Evolutionary conservation across 2,113 vertebrate species (phyloP), one percentile per base, ranked within the genome.

Genomic region (Ammodytes dubius): DNA sequence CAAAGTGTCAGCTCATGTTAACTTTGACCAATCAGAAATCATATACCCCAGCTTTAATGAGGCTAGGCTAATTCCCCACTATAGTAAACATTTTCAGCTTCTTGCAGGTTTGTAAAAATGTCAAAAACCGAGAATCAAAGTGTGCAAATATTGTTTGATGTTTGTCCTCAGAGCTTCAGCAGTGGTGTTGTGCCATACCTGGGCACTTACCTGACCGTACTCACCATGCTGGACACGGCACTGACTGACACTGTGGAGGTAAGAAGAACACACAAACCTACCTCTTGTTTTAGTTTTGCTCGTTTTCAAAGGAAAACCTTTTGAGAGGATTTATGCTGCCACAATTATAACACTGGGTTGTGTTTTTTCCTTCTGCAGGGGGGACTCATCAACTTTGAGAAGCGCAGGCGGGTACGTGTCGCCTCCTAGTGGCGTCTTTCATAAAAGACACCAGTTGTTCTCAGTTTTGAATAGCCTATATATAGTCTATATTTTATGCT

Each of bases 181-280:
- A 90, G 90, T 2, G 96, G 96, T 0, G 94, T 95, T 0, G 89
- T 98, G 10, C 97, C 97, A 0, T 98, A 98, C 86, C 95, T 97
- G 35, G 97, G 97, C 60, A 97, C 97, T 4, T 98, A 97, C 78
- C 94, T 98, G 89, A 97, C 96, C 0, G 95, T 96, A 61, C 95
- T 98, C 82, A 95, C 96, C 63, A 98, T 98, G 97, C 79, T 98
- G 94, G 97, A 98, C 76, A 97, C 97, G 0, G 97, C 97, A 0
- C 91, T 97, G 64, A 91, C 95, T 0, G 97, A 98, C 87, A 91
- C 77, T 3, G 71, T 97, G 70, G 95, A 97, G 90, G 97, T 97
- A 65, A 94, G 94, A 65, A 94, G 94, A 0, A 6, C 13, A 7
- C 54, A 8, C 14, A 66, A 14, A 49, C 46, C 4, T n/a, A 37